These are phyloP conservation scores for Bembecia ichneumoniformis DNA, from an alignment of 2,888 invertebrate genomes.

Conservation along the genomic window DNA sequence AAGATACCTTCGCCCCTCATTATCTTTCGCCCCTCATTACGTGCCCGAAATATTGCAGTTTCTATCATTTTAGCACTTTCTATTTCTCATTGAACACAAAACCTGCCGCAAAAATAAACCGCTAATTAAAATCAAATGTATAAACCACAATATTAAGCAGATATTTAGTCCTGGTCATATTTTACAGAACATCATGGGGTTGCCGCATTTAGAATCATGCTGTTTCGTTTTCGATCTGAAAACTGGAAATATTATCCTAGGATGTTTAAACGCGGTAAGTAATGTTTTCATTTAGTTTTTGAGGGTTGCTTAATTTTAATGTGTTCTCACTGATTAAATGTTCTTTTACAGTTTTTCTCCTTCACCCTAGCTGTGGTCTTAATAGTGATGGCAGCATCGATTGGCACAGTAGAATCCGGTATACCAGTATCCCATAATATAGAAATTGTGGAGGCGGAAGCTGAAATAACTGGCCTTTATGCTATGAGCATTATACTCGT, in stretches of 20 bases:
- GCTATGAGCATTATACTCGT: conserved; percentile 51
- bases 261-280: conserved; percentile 28
- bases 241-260: conserved; percentile 48
- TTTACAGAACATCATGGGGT: conserved; percentile 25
- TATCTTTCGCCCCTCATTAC: too few relatives aligned
- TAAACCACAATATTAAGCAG: too few relatives aligned
- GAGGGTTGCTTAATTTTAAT: too few relatives aligned
- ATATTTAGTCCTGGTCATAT: too few relatives aligned
- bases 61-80: too few relatives aligned
- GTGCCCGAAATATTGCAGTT: too few relatives aligned
- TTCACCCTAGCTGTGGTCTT: conserved; percentile 33
- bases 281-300: background rate
- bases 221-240: conserved; percentile 41
- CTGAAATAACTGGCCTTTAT: conserved; percentile 40
- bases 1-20: too few relatives aligned
- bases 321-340: too few relatives aligned
- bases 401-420: conserved; percentile 21
- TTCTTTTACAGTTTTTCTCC: conserved; percentile 30
- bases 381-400: conserved; percentile 32
- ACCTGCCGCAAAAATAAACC: too few relatives aligned
- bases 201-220: conserved; percentile 33
- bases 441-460: conserved; percentile 29
- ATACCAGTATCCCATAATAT: background rate
- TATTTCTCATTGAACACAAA: too few relatives aligned
- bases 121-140: too few relatives aligned